Evolutionary conservation across 2,888 invertebrate genomes (phyloP), one percentile per base, ranked within the genome.

Genomic region (Capitulum mitella): DNA sequence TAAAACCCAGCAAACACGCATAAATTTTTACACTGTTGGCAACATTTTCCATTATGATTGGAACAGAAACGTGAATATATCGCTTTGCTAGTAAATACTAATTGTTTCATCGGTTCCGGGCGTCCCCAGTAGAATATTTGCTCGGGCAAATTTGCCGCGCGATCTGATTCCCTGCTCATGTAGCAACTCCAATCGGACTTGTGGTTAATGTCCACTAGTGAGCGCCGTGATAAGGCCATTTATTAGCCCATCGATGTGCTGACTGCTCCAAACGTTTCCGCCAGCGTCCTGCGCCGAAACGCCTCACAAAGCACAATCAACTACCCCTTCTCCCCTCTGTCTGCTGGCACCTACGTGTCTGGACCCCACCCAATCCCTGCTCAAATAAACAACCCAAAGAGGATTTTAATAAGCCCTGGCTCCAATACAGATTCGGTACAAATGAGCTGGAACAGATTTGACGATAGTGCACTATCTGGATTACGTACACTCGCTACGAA

Each of bases 361-460:
- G 29, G 5, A 64, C 34, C 10, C 34, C 29, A 12, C 58, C 29
- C 12, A 12, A 58, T 6, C 16, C 70, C 14, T 40, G 22, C 70
- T 70, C 40, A 40, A 40, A 40, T 70, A 70, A 70, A 70, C 70
- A 70, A 70, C 70, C 70, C 22, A 70, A 70, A 70, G 37, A 34
- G 40, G 70, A 70, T 70, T 40, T 37, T 10, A 26, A 26, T 37
- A 40, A 70, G 37, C 40, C 64, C 10, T 16, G 70, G 10, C 37
- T 40, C 70, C 70, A 37, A 26, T 40, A 70, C 70, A 37, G 70
- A 37, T 70, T 70, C 70, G 6, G 29, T 29, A 40, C 22, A 37
- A 70, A 70, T 70, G 70, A 70, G 70, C 70, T 40, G 40, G 70
- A 70, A 70, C 37, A 40, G 37, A 70, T 40, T 70, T 37, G 22